A percentile compares a stretch with the other conserved stretches of the same genome.
phyloP scores from a whole-genome alignment of 1,140 invertebrate species.

The Drosophila sp. region DNA sequence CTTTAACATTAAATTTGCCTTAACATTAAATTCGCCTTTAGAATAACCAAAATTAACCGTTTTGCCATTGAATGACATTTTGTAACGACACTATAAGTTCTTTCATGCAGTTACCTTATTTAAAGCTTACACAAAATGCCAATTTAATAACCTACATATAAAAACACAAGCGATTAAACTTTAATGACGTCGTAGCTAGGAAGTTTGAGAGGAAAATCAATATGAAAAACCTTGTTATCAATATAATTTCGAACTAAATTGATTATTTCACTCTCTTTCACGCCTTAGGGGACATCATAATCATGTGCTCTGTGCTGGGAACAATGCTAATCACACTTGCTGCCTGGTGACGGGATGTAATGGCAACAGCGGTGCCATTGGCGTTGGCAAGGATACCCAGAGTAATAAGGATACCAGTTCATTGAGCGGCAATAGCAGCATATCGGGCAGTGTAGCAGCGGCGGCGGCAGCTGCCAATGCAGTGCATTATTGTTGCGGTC shows the following conservation, averaged over 20 bases:
- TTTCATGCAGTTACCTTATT: no score
- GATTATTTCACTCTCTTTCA: background rate
- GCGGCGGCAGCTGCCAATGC: conserved; percentile 53
- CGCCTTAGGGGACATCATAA: conserved; percentile 64
- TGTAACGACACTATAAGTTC: no score
- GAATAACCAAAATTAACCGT: no score
- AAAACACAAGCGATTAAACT: background rate
- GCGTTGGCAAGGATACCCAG: conserved; percentile 50
- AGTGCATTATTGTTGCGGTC: conserved; percentile 72
- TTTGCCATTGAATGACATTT: no score
- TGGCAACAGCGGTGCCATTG: conserved; percentile 44
- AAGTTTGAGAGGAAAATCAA: background rate
- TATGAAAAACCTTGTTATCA: background rate
- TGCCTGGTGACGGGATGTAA: conserved; percentile 74
- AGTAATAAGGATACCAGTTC: conserved; percentile 66
- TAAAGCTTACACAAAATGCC: no score
- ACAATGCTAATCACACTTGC: conserved; percentile 73
- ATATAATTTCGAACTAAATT: background rate
- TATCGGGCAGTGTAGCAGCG: conserved; percentile 49
- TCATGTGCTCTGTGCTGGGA: conserved; percentile 75
- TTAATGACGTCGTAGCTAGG: background rate
- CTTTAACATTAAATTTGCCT: no score
- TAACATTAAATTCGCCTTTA: no score
- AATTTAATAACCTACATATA: no score
- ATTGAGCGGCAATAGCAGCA: conserved; percentile 63